A percentile compares a stretch with the other conserved stretches of the same genome.
These are phyloP conservation scores for Rhinogobio ventralis DNA, from an alignment of 2,797 vertebrate species.

Conservation along the genomic window DNA sequence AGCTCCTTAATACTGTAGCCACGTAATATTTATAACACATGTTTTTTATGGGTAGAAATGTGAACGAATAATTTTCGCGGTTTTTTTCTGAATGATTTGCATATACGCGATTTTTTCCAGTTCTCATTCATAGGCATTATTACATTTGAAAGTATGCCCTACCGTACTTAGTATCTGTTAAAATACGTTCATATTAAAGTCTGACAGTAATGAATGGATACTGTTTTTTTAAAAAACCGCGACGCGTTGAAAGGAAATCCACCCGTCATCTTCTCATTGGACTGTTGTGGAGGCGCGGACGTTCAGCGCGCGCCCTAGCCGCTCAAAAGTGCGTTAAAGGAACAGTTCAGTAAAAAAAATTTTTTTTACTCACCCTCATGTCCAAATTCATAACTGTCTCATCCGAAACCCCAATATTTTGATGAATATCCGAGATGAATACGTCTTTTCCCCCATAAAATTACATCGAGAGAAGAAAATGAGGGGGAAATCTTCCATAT, in stretches of 20 bases:
- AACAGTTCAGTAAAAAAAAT: background rate
- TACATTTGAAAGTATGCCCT: background rate
- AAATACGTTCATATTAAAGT: background rate
- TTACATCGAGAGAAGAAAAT: background rate
- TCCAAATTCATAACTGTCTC: background rate
- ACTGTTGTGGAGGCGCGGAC: background rate
- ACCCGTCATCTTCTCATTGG: slow-evolving; percentile 42
- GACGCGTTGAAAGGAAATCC: slow-evolving; percentile 7
- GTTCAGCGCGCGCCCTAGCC: slow-evolving; percentile 15
- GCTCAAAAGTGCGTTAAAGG: background rate
- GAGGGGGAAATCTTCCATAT: background rate
- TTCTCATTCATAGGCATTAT: background rate
- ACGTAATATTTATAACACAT: background rate
- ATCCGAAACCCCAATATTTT: background rate
- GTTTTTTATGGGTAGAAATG: background rate
- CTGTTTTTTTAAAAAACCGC: slow-evolving; percentile 1
- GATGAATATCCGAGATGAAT: too few species aligned
- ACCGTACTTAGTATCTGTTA: background rate
- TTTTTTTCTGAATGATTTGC: background rate
- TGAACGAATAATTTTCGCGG: background rate
- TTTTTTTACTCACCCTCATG: background rate
- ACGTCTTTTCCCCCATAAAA: background rate
- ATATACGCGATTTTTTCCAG: background rate
- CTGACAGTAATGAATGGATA: background rate
- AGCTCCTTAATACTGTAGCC: background rate